A percentile compares a stretch with the other conserved stretches of the same genome.
These are phyloP conservation scores for Coelinius sp. DNA, from an alignment of 2,888 invertebrate genomes.

Conservation along the genomic window DNA sequence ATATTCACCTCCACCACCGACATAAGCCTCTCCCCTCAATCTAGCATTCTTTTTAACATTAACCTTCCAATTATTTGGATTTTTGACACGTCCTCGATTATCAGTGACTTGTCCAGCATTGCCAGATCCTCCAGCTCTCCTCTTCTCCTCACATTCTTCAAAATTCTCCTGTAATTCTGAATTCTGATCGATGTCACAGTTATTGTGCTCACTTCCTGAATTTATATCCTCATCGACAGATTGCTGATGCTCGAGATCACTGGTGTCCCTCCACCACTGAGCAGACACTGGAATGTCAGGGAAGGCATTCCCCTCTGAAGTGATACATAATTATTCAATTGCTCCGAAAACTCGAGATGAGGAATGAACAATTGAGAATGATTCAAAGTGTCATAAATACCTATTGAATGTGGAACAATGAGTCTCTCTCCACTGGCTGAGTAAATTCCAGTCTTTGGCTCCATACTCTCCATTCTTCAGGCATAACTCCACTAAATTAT, in stretches of 20 bases:
- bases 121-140: not conserved
- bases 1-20: constrained; percentile 56
- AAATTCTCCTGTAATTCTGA: not conserved
- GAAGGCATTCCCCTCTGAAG: constrained; percentile 34
- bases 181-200: not conserved
- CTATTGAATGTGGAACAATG: not conserved
- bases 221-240: not conserved
- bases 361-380: not conserved
- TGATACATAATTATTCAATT: not conserved
- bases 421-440: constrained; percentile 2
- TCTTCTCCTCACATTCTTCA: not conserved
- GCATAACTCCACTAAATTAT: constrained; percentile 14
- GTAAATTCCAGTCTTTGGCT: constrained; percentile 3
- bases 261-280: constrained; percentile 44
- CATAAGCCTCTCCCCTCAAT: constrained; percentile 54
- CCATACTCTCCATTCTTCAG: not conserved
- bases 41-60: constrained; percentile 60
- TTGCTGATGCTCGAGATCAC: constrained; percentile 31
- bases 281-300: constrained; percentile 42
- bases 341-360: not conserved
- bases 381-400: not conserved
- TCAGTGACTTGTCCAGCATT: not conserved
- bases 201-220: not conserved
- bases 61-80: constrained; percentile 58
- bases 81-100: constrained; percentile 49